Base-by-base conservation (phyloP, 2,113 vertebrate genomes). In the Otis tarda region DNA sequence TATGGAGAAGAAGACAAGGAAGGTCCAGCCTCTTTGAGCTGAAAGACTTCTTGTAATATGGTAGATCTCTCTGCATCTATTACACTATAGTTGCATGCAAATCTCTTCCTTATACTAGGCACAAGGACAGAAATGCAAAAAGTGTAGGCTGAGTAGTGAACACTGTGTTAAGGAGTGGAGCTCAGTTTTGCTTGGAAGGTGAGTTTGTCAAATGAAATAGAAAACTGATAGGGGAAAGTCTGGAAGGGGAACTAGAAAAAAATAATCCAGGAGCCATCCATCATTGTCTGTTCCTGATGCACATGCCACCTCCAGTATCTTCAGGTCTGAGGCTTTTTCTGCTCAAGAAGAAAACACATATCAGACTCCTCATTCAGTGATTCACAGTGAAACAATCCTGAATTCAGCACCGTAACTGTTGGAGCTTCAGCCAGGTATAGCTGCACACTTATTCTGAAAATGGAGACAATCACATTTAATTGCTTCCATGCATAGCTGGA, bases 401-500 rank as follows among this genome's bases (percentile, higher is more conserved):
- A 87, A 49, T 31, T 6, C 17, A 22, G 14, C 22, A 24, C 15
- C 35, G 23, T 15, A 76, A 39, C 41, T 74, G 6, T 6, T 79
- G 43, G 57, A 91, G 45, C 8, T 49, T 30, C 85, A 37, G 37
- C 37, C 37, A 92, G 88, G 69, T 96, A 78, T 7, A 86, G 31
- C 23, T 59, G 59, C 33, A 81, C 30, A 45, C 22, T 69, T 81
- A 71, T 71, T 87, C 47, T 89, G 78, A 63, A 94, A 93, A 91
- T 74, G 14, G 70, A 93, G 73, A 88, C 10, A 8, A 94, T 92
- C 77, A 12, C 14, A 45, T 78, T 93, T 96, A 91, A 95, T 87
- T 93, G 39, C 50, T 97, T 96, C 89, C 92, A 95, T 92, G 61
- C 33, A 0, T 91, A 59, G 65, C 20, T 87, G 73, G 86, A 89